Conservation (phyloP, 2,797 vertebrate species). For the Schizopygopsis pylzovi region DNA sequence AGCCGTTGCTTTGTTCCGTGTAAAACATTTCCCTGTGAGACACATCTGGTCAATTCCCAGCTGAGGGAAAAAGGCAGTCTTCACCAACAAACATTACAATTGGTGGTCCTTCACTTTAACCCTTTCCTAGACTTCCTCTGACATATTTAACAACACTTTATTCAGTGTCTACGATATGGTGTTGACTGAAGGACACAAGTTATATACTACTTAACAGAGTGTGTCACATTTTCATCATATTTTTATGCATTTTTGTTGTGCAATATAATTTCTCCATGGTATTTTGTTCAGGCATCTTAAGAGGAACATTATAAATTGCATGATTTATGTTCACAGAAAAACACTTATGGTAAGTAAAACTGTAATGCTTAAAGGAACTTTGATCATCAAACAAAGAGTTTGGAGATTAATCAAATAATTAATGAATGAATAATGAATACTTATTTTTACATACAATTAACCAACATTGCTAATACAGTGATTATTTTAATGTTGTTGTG, state of each 20-base stretch:
- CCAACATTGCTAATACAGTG: not conserved
- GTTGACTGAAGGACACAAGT: not conserved
- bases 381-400: not conserved
- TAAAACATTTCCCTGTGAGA: constrained; percentile 34
- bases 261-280: not conserved
- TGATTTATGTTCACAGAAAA: not conserved
- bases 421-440: no score
- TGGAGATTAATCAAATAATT: no score
- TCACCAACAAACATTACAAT: constrained; percentile 47
- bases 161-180: not conserved
- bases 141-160: not conserved
- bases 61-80: constrained; percentile 3
- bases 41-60: constrained; percentile 23
- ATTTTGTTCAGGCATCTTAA: not conserved
- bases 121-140: constrained; percentile 16
- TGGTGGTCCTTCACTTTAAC: constrained; percentile 16
- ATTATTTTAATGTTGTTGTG: not conserved
- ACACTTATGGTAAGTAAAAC: not conserved
- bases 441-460: not conserved
- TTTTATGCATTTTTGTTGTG: not conserved
- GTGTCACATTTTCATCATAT: no score
- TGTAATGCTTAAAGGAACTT: not conserved
- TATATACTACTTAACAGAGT: not conserved
- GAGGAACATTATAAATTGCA: not conserved
- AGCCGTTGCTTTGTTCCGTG: constrained; percentile 46